These are phyloP conservation scores for Lacanobia wlatinum DNA, from an alignment of 2,888 invertebrate species.

Conservation along the genomic window DNA sequence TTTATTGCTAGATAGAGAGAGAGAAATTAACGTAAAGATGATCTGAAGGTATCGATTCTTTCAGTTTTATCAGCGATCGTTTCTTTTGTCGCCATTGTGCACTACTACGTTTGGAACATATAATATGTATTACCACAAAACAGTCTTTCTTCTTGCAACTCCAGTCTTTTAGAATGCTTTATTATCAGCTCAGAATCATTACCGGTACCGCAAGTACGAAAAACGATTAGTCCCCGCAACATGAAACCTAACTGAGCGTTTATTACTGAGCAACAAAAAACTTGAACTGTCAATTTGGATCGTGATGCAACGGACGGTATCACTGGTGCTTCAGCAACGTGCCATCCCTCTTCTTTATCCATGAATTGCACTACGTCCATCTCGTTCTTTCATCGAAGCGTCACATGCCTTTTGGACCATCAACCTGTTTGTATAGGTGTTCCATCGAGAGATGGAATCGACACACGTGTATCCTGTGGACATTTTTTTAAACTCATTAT, in stretches of 20 bases:
- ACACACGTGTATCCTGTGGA: conserved; percentile 49
- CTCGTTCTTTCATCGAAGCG: conserved; percentile 68
- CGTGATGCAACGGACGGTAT: conserved; percentile 52
- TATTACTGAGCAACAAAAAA: conserved; percentile 49
- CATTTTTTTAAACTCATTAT: conserved; percentile 49
- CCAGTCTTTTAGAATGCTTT: no score
- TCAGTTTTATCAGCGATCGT: conserved; percentile 6
- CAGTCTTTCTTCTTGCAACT: conserved; percentile 21
- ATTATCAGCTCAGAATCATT: conserved; percentile 35
- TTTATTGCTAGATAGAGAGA: no score
- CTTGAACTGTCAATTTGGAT: conserved; percentile 62
- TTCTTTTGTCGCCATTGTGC: conserved; percentile 23
- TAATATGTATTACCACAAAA: conserved; percentile 26
- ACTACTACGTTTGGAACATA: conserved; percentile 1
- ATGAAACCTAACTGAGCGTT: conserved; percentile 42
- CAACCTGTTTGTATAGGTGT: conserved; percentile 77
- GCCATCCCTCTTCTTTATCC: conserved; percentile 67
- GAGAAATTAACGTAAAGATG: no score
- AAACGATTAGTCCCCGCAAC: conserved; percentile 28
- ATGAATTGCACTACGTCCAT: conserved; percentile 64
- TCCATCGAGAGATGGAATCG: conserved; percentile 49
- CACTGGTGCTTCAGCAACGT: conserved; percentile 53
- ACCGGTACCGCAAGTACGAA: conserved; percentile 25
- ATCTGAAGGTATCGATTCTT: background rate
- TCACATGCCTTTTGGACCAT: conserved; percentile 76